These are phyloP conservation scores for Sebastes diploproa DNA, from an alignment of 2,797 vertebrate genomes.

Conservation along the genomic window DNA sequence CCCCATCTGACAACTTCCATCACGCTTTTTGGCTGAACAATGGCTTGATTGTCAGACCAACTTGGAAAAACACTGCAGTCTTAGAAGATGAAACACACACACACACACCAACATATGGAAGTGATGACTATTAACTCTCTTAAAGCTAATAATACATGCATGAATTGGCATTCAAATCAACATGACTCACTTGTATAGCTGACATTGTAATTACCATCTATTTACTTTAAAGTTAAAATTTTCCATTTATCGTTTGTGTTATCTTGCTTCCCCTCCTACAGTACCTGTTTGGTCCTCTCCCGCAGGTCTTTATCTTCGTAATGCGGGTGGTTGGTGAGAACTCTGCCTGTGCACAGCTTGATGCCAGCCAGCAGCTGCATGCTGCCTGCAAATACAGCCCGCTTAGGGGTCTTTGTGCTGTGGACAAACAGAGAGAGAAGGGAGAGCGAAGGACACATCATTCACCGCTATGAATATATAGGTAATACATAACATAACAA, in stretches of 20 bases:
- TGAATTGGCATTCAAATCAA: not conserved
- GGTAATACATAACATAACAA: not conserved
- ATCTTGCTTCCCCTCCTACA: constrained; percentile 15
- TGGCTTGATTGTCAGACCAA: not conserved
- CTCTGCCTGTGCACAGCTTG: constrained; percentile 96
- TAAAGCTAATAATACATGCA: not conserved
- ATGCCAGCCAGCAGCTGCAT: constrained; percentile 98
- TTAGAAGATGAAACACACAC: not conserved
- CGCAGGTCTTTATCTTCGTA: constrained; percentile 94
- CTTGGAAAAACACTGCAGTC: not conserved
- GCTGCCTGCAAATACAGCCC: constrained; percentile 95
- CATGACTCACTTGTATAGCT: not conserved
- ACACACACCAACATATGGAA: not conserved
- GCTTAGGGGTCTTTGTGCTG: constrained; percentile 90
- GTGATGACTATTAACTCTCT: not conserved
- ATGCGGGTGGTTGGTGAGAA: constrained; percentile 97
- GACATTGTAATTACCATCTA: constrained; percentile 2
- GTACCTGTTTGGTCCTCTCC: constrained; percentile 94
- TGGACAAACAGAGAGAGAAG: constrained; percentile 31
- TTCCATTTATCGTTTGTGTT: constrained; percentile 3
- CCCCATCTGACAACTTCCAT: not conserved
- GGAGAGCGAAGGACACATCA: constrained; percentile 3
- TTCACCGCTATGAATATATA: not conserved
- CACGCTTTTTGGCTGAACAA: not conserved
- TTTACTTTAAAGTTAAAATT: not conserved